Percentiles rank a stretch among this genome's conserved stretches.
These are phyloP conservation scores for Chironomus tentans DNA, from an alignment of 2,888 invertebrate species.

Conservation along the genomic window DNA sequence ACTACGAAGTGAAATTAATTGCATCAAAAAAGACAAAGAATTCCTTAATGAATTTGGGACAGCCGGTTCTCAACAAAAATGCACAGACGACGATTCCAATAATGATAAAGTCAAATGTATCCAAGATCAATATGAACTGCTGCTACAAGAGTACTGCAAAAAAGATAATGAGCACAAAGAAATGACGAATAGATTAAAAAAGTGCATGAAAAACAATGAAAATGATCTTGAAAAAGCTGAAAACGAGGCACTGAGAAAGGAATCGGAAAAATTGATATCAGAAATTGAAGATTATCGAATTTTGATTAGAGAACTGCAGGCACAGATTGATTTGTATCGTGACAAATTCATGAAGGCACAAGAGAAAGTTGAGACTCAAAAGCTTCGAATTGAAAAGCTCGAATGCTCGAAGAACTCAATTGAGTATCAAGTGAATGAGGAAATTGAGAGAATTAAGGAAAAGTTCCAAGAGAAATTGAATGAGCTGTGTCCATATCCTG, in stretches of 20 bases:
- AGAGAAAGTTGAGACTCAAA: constrained; percentile 38
- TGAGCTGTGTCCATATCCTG: constrained; percentile 36
- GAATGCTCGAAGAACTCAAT: constrained; percentile 36
- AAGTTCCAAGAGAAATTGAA: constrained; percentile 36
- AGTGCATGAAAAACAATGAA: neutral
- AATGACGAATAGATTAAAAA: neutral
- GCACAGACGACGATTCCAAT: neutral
- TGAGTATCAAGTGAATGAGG: constrained; percentile 39
- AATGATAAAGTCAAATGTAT: neutral
- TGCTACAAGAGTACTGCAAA: constrained; percentile 35
- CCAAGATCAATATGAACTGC: constrained; percentile 32
- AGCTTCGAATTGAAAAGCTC: constrained; percentile 37
- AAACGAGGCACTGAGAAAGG: neutral
- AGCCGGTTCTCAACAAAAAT: neutral
- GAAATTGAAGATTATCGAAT: constrained; percentile 33
- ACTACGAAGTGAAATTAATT: neutral
- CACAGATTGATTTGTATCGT: constrained; percentile 36
- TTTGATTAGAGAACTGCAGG: constrained; percentile 38
- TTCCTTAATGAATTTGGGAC: no score
- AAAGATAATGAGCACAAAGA: constrained; percentile 35
- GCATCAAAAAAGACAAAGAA: neutral
- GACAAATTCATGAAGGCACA: constrained; percentile 38
- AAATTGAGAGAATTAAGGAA: constrained; percentile 36
- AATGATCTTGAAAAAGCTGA: neutral
- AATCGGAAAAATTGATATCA: neutral